These are phyloP conservation scores for Erynnis tages DNA, from an alignment of 2,888 invertebrate species.

Conservation along the genomic window DNA sequence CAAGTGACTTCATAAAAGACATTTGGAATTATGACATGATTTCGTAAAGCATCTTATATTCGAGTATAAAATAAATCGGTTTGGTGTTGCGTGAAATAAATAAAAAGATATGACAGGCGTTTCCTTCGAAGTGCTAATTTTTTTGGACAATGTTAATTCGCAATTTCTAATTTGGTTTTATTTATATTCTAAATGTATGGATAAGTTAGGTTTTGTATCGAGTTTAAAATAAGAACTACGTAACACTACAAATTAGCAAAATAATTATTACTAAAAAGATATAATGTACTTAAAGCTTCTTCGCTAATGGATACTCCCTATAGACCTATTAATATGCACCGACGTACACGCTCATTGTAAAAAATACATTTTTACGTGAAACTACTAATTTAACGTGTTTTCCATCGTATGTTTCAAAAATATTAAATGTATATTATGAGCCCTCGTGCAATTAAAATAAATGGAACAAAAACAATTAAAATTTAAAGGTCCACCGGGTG, in stretches of 20 bases:
- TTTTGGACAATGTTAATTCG: conserved; percentile 1
- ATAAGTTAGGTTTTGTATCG: too few species aligned
- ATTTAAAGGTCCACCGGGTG: conserved; percentile 25
- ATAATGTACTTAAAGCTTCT: too few species aligned
- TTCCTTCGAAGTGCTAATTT: conserved; percentile 4
- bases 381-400: conserved; percentile 30
- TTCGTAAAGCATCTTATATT: conserved; percentile 13
- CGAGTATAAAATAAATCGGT: not conserved
- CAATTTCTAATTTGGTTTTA: not conserved
- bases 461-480: conserved; percentile 27
- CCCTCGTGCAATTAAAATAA: conserved; percentile 31
- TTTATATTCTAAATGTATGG: too few species aligned
- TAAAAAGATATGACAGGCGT: not conserved
- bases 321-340: not conserved
- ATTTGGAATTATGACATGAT: conserved; percentile 13
- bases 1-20: conserved; percentile 13
- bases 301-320: too few species aligned
- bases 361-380: conserved; percentile 26
- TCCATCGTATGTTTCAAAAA: conserved; percentile 33
- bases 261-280: not conserved
- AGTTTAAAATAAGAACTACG: too few species aligned
- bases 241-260: too few species aligned
- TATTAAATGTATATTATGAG: conserved; percentile 35
- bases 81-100: not conserved
- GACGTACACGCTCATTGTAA: conserved; percentile 15